Conservation (phyloP, 2,113 vertebrate species). For the Phalacrocorax aristotelis region DNA sequence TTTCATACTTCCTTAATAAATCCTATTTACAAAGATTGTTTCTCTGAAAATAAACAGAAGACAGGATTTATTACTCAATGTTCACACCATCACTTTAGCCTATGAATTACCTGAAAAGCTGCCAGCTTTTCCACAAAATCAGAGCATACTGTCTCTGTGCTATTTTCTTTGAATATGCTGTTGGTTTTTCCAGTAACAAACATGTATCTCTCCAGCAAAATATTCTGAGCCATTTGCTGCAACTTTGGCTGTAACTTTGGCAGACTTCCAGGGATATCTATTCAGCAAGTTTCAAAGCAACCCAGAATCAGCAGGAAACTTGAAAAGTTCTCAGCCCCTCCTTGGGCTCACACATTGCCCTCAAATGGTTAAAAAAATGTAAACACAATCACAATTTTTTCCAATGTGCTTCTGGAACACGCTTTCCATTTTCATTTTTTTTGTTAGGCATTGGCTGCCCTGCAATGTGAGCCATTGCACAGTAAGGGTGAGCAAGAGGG, state of each 20-base stretch:
- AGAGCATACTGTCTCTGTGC: not conserved
- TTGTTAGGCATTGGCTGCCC: not conserved
- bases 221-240: not conserved
- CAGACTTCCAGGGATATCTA: not conserved
- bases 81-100: not conserved
- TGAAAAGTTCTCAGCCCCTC: not conserved
- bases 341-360: not conserved
- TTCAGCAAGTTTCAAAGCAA: not conserved
- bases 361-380: not conserved
- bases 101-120: not conserved
- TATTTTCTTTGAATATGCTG: not conserved
- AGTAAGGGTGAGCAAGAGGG: not conserved
- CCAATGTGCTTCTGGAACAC: not conserved
- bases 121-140: slow-evolving; percentile 20
- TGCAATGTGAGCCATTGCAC: not conserved
- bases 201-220: not conserved
- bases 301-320: not conserved
- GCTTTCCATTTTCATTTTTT: not conserved
- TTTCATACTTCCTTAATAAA: not conserved
- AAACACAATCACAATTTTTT: slow-evolving; percentile 18
- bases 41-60: slow-evolving; percentile 23
- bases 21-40: not conserved
- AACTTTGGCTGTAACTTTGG: not conserved
- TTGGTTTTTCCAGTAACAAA: not conserved
- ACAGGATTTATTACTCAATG: not conserved